phyloP scores from a whole-genome alignment of 2,888 invertebrate genomes.

The Amiota mariae region DNA sequence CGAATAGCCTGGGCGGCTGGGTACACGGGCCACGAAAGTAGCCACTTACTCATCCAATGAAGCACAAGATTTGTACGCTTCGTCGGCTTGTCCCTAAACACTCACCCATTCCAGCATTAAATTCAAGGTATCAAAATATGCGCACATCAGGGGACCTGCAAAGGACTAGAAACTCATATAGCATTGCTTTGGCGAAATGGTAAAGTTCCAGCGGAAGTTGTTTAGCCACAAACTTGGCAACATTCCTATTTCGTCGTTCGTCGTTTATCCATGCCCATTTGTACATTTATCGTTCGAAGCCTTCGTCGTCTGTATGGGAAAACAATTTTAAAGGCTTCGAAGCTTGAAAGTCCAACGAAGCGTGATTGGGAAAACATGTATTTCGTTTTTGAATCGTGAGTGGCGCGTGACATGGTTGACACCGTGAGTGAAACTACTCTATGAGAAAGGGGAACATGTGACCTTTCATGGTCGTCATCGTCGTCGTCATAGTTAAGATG shows the following conservation, averaged over 20 bases:
- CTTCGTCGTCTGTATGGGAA: neutral
- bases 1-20: neutral
- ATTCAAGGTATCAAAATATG: constrained; percentile 37
- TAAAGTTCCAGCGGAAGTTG: neutral
- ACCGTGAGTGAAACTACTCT: no score
- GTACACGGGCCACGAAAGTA: no score
- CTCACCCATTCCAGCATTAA: constrained; percentile 25
- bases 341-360: constrained; percentile 49
- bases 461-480: constrained; percentile 21
- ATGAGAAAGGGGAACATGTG: neutral
- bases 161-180: neutral
- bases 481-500: no score
- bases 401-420: no score
- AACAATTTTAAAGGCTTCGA: constrained; percentile 40
- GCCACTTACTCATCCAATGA: neutral
- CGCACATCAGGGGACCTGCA: neutral
- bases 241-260: neutral
- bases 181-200: neutral
- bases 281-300: no score
- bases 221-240: constrained; percentile 1
- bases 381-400: constrained; percentile 49
- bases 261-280: neutral
- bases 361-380: constrained; percentile 62
- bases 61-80: neutral
- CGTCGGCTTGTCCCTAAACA: neutral